Base-by-base conservation (phyloP, 2,888 invertebrate species). In the Pheosia gnoma region DNA sequence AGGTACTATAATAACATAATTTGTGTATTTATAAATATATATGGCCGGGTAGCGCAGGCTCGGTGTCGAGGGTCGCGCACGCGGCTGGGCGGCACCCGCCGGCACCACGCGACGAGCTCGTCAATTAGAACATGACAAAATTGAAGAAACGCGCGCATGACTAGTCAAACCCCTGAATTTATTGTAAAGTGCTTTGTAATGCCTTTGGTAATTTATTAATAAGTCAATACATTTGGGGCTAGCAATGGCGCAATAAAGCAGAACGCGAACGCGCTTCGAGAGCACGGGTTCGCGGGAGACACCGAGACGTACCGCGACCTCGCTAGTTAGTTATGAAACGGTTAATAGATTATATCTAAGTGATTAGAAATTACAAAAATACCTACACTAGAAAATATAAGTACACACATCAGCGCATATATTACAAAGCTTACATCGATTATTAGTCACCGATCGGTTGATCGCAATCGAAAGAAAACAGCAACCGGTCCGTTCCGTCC, bases 371-470 rank as follows among this genome's bases (percentile, higher is more conserved):
- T 54, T 43, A 36, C 13, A 36, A 55, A 38, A 62, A 60, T 69
- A 69, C 68, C 68, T 75, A 71, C 68, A 65, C 61, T 61, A 67
- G 61, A 63, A 72, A 70, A 39, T 55, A 71, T 73, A 75, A 77
- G 66, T 69, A 75, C 71, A 72, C 61, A 63, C 53, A 65, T 69
- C 69, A 61, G 63, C 61, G 60, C 64, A 61, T 64, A 67, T 62
- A 58, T 67, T 71, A 76, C 69, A 76, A 65, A 71, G 71, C 66
- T 68, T 60, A 57, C 55, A 72, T 63, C 66, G 68, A 65, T 55
- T 58, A 65, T 53, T 38, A 58, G 52, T 56, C 0, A 38, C 38
- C 55, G 62, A 56, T 25, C 58, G 54, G 45, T 25, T 25, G 25
- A 51, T 60, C 45, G 58, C 57, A 52, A 37, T 47, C 13, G 51